A percentile compares a stretch with the other conserved stretches of the same genome.
phyloP scores from a whole-genome alignment of 2,113 vertebrate genomes.

The Catharus fuscescens region DNA sequence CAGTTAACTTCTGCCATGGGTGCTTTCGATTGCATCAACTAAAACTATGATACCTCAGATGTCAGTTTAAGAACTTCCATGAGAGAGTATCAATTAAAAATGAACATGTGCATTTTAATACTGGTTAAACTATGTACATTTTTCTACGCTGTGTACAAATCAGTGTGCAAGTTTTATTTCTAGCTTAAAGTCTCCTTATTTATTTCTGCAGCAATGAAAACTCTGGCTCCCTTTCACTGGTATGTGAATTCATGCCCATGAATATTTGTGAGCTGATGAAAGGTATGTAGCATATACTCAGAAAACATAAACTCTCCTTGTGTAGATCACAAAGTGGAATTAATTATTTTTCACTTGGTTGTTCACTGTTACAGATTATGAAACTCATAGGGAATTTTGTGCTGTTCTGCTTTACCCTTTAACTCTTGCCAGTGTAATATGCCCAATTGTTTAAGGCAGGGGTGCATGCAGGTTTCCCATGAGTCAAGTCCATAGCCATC shows the following conservation, averaged over 20 bases:
- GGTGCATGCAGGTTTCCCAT: background rate
- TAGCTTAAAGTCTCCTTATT: constrained; percentile 18
- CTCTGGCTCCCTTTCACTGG: constrained; percentile 82
- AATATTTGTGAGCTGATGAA: constrained; percentile 91
- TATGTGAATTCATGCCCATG: constrained; percentile 93
- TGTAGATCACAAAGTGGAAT: background rate
- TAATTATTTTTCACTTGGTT: background rate
- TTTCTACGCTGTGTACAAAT: background rate
- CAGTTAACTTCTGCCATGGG: background rate
- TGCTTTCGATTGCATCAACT: background rate
- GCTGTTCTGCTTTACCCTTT: background rate
- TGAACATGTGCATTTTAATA: background rate
- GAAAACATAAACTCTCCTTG: background rate
- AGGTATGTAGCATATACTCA: constrained; percentile 73
- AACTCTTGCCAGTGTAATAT: background rate
- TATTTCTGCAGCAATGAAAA: constrained; percentile 85
- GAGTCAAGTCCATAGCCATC: background rate
- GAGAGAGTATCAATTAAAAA: constrained; percentile 12
- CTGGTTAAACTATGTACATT: background rate
- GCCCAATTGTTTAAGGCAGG: background rate
- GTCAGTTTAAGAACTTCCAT: background rate
- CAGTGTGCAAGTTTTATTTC: background rate
- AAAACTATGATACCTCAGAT: background rate
- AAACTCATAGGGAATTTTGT: background rate
- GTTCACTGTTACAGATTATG: background rate